phyloP scores from a whole-genome alignment of 2,888 invertebrate species.

The Habrosyne pyritoides region DNA sequence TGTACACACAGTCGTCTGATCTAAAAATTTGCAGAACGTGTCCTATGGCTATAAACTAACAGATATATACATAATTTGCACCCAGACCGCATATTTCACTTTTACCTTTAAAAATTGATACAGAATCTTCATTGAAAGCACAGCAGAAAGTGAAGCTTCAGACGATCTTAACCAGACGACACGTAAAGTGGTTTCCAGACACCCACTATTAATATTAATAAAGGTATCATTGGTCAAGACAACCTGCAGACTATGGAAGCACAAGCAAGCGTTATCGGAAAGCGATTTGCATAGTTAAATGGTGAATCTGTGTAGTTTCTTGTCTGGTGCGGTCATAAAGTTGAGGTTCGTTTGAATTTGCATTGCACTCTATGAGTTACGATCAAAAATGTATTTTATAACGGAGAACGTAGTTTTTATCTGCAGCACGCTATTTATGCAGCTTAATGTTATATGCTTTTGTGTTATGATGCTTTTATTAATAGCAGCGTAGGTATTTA shows the following conservation, averaged over 20 bases:
- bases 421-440: too few relatives aligned
- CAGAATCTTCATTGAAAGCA: not conserved
- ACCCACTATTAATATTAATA: slow-evolving; percentile 51
- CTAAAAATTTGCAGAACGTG: too few relatives aligned
- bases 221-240: slow-evolving; percentile 39
- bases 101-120: too few relatives aligned
- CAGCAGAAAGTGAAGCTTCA: not conserved
- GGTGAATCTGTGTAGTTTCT: slow-evolving; percentile 18
- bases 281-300: slow-evolving; percentile 55
- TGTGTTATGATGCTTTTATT: too few relatives aligned
- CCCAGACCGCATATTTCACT: not conserved
- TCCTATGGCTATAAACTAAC: too few relatives aligned
- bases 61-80: too few relatives aligned
- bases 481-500: too few relatives aligned
- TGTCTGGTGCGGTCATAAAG: slow-evolving; percentile 23
- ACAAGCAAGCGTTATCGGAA: slow-evolving; percentile 44
- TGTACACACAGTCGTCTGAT: too few relatives aligned
- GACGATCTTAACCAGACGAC: slow-evolving; percentile 18
- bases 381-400: not conserved
- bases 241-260: slow-evolving; percentile 23
- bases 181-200: slow-evolving; percentile 27
- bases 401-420: too few relatives aligned
- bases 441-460: too few relatives aligned
- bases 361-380: not conserved
- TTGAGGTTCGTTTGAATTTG: slow-evolving; percentile 26